Percentiles rank a stretch among this genome's conserved stretches.
Evolutionary conservation across 2,113 vertebrate species (phyloP).

Genomic region (Notothenia rossii): DNA sequence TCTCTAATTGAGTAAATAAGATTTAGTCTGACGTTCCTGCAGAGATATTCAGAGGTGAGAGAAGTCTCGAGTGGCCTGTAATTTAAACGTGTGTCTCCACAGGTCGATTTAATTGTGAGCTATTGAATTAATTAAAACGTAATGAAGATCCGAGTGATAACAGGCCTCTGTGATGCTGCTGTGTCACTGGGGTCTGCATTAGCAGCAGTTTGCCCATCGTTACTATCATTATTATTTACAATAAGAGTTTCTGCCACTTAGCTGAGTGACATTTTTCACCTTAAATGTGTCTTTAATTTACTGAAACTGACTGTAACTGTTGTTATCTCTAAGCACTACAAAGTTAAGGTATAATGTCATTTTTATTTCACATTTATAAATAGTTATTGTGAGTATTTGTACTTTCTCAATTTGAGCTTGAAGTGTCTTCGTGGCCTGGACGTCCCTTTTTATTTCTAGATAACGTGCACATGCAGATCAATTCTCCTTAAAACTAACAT

Average conservation of each 20-base stretch:
- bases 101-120: constrained; percentile 27
- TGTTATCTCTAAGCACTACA: background rate
- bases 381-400: background rate
- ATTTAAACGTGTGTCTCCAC: background rate
- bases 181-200: too few species aligned
- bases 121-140: constrained; percentile 32
- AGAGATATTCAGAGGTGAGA: background rate
- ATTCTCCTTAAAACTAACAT: background rate
- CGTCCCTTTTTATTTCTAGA: background rate
- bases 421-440: background rate
- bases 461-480: background rate
- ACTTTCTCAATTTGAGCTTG: background rate
- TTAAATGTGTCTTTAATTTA: background rate
- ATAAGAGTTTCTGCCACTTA: background rate
- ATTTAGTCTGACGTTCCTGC: background rate
- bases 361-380: background rate
- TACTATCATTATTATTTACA: background rate
- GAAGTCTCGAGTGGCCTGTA: background rate
- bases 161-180: background rate
- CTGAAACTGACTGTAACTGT: background rate
- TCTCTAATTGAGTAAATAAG: background rate
- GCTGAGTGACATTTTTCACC: background rate
- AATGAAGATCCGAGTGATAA: constrained; percentile 3
- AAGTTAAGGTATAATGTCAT: background rate
- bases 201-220: too few species aligned